Percentiles rank a stretch among this genome's conserved stretches.
Conservation (phyloP, 2,888 invertebrate species). For the Andrena minutula region DNA sequence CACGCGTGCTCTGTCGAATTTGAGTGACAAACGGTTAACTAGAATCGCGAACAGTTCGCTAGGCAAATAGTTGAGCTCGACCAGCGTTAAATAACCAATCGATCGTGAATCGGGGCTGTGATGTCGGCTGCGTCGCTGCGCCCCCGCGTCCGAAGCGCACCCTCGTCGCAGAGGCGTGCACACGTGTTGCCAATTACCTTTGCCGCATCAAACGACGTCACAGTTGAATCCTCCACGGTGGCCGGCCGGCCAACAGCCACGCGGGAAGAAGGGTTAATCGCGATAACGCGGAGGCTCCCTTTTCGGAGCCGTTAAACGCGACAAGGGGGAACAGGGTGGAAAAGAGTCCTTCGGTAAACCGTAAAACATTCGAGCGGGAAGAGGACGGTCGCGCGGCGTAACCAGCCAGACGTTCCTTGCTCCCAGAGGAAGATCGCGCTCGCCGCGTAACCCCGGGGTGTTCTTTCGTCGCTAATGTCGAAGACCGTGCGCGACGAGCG, state of each 20-base stretch:
- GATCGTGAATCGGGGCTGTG: conserved; percentile 28
- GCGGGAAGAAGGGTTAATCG: conserved; percentile 23
- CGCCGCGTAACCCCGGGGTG: conserved; percentile 21
- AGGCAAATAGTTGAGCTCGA: conserved; percentile 48
- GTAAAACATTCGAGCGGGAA: conserved; percentile 27
- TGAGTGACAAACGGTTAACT: conserved; percentile 47
- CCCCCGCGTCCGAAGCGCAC: neutral
- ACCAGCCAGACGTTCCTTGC: conserved; percentile 31
- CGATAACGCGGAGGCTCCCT: conserved; percentile 19
- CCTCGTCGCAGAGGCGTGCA: conserved; percentile 8
- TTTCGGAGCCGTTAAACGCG: conserved; percentile 18
- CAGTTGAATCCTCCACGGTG: conserved; percentile 29
- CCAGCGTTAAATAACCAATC: conserved; percentile 58
- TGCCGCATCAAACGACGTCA: conserved; percentile 38
- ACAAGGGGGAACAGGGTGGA: neutral
- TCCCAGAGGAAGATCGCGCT: conserved; percentile 29
- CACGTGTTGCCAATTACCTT: conserved; percentile 48
- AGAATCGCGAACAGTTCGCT: conserved; percentile 51
- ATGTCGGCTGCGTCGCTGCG: conserved; percentile 1
- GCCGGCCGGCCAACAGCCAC: neutral
- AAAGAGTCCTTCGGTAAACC: conserved; percentile 30
- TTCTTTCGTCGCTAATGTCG: conserved; percentile 12
- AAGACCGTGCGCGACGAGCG: conserved; percentile 26
- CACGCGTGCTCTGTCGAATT: neutral
- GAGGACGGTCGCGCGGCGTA: conserved; percentile 29